These are phyloP conservation scores for Nomada lathburiana DNA, from an alignment of 2,888 invertebrate species.

Conservation along the genomic window DNA sequence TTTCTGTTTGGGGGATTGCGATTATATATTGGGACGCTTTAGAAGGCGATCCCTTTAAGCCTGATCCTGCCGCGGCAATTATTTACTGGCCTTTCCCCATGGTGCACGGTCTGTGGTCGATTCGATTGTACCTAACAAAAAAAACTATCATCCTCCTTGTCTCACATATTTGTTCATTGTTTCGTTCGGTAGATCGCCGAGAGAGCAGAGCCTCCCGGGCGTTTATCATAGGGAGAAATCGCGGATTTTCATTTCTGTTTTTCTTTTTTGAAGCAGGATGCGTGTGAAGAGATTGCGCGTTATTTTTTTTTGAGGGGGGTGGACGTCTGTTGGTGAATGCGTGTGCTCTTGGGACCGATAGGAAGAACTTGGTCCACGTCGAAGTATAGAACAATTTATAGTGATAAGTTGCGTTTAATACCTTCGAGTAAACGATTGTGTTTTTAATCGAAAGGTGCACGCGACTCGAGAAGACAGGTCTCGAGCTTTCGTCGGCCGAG, in stretches of 20 bases:
- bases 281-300: background rate
- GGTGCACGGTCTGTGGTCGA: slow-evolving; percentile 28
- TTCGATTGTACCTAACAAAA: background rate
- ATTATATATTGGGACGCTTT: too few relatives aligned
- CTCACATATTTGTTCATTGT: slow-evolving; percentile 18
- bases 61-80: background rate
- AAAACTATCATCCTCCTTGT: background rate
- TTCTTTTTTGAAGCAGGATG: background rate
- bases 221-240: too few relatives aligned
- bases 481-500: slow-evolving; percentile 20
- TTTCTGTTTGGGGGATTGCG: too few relatives aligned
- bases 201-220: background rate
- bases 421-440: too few relatives aligned
- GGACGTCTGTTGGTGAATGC: too few relatives aligned
- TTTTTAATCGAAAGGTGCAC: too few relatives aligned
- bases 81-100: slow-evolving; percentile 21
- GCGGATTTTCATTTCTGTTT: background rate
- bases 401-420: too few relatives aligned
- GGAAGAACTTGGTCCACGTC: too few relatives aligned
- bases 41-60: too few relatives aligned
- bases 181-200: background rate
- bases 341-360: background rate
- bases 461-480: background rate
- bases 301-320: background rate
- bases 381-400: too few relatives aligned